Conservation (phyloP, 2,888 invertebrate genomes). For the Scaptodrosophila latifasciaeformis region DNA sequence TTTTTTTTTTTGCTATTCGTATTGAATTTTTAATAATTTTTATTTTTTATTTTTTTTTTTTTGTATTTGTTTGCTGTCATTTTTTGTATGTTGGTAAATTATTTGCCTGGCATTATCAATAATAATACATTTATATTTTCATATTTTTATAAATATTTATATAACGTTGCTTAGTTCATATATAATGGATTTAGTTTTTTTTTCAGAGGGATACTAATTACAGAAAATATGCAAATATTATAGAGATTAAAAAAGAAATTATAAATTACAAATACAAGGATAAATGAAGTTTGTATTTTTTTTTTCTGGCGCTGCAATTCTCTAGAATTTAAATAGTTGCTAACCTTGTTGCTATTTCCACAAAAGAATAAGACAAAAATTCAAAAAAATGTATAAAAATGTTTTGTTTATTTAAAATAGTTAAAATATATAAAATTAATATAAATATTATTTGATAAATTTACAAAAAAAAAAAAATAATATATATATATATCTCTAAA, state of each 20-base stretch:
- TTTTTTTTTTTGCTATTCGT: conserved; percentile 25
- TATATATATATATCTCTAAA: too few relatives aligned
- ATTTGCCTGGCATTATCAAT: background rate
- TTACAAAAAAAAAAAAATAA: conserved; percentile 46
- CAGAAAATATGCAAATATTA: background rate
- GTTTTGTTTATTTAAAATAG: too few relatives aligned
- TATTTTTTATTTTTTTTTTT: conserved; percentile 55
- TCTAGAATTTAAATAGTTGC: too few relatives aligned
- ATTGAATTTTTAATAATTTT: conserved; percentile 53
- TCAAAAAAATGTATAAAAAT: too few relatives aligned
- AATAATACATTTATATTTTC: too few relatives aligned
- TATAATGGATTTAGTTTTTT: too few relatives aligned
- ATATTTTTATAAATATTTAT: too few relatives aligned
- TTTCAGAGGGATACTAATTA: too few relatives aligned
- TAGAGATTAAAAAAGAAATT: background rate
- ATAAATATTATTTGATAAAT: conserved; percentile 47
- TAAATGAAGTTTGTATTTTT: too few relatives aligned
- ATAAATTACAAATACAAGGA: background rate
- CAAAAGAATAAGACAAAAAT: too few relatives aligned
- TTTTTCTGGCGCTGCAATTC: conserved; percentile 4
- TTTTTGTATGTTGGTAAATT: conserved; percentile 16
- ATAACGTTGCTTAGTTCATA: too few relatives aligned
- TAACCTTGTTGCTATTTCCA: too few relatives aligned
- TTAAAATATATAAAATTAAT: background rate
- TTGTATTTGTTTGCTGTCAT: conserved; percentile 27